phyloP scores from a whole-genome alignment of 2,113 vertebrate genomes.

The Lasiurus cinereus region DNA sequence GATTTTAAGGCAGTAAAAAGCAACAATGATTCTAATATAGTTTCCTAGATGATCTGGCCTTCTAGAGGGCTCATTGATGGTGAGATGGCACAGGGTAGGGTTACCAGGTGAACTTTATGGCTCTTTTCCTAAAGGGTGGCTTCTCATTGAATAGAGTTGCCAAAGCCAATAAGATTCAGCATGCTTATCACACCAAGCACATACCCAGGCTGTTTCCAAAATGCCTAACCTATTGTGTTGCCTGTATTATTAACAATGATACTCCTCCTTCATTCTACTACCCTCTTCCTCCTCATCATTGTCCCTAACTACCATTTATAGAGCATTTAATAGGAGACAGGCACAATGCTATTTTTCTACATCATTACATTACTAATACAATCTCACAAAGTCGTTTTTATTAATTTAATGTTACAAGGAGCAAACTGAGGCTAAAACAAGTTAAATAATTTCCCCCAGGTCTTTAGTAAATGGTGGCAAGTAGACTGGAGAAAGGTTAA shows the following conservation, averaged over 20 bases:
- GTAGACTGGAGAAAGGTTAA: not conserved
- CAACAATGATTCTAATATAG: not conserved
- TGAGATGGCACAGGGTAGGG: not conserved
- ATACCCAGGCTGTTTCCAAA: not conserved
- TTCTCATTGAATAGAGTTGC: not conserved
- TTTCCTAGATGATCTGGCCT: not conserved
- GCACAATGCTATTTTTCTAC: not conserved
- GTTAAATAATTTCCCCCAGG: not conserved
- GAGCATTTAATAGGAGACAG: not conserved
- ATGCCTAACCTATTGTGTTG: not conserved
- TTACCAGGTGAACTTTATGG: not conserved
- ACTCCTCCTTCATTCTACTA: not conserved
- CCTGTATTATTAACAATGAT: not conserved
- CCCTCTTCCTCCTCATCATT: not conserved
- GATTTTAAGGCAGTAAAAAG: not conserved
- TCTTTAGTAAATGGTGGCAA: not conserved
- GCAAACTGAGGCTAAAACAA: not conserved
- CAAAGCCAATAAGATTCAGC: not conserved
- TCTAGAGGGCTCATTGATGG: not conserved
- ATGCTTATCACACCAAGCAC: not conserved
- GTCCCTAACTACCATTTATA: not conserved
- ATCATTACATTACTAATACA: not conserved
- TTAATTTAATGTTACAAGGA: not conserved
- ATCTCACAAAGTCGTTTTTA: not conserved
- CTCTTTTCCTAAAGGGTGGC: not conserved